Base-by-base conservation (phyloP, 1,140 invertebrate genomes). In the Asobara japonica region DNA sequence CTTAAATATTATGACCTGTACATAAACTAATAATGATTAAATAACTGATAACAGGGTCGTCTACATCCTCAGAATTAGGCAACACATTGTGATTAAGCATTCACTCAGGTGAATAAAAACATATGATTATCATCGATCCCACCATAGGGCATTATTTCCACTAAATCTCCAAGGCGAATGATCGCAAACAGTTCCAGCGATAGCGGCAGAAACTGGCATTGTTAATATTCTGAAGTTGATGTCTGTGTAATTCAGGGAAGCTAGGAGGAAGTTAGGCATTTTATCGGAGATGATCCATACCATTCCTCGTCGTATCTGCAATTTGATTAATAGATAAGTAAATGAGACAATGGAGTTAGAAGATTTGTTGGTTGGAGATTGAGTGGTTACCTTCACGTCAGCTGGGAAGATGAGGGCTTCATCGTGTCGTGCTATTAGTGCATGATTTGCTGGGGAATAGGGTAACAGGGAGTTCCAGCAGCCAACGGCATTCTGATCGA, bases 241-340 rank as follows among this genome's bases (percentile, higher is more conserved):
- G 74, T 95, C 93, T 27, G 89, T 91, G 74, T 92, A 94, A 78
- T 95, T 91, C 8, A 95, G 80, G 41, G 90, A 90, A 0, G 92
- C 88, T 68, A 93, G 85, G 16, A 95, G 82, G 74, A 95, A 94
- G 31, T 92, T 90, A 0, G 94, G 92, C 94, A 95, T 94, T 30
- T 91, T 87, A 79, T 95, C 94, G 0, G 93, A 94, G 2, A 95
- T 91, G 0, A 94, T 91, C 94, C 94, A 95, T 16, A 90, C 60
- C 4, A 83, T 71, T 6, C 85, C 86, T 5, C 78, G 76, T 7
- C 78, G 80, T 4, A 83, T 75, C 86, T 87, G 67, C 2, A 69
- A 61, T 41, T 61, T 56, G 22, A 56, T 56, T 56, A 1, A 27
- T 22, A 27, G 45, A 45, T 38, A 3, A 65, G 31, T 56, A 30